These are phyloP conservation scores for Pelodiscus sinensis DNA, from an alignment of 2,113 vertebrate genomes.

Conservation along the genomic window DNA sequence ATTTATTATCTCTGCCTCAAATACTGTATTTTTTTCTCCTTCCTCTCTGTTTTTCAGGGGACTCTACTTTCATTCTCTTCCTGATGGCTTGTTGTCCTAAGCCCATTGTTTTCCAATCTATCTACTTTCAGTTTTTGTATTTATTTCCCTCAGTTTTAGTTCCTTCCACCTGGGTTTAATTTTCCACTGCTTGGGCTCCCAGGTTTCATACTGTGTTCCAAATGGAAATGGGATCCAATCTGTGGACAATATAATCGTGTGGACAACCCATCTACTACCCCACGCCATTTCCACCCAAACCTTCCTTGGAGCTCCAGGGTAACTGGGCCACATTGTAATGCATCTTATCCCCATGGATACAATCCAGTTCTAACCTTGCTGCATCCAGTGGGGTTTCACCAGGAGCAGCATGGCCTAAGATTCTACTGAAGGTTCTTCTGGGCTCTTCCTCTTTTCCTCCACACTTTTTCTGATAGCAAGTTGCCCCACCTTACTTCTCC, in stretches of 20 bases:
- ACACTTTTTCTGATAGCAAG: neutral
- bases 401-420: neutral
- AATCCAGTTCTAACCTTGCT: too few species aligned
- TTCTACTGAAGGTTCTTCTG: neutral
- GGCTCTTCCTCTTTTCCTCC: neutral
- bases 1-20: too few species aligned
- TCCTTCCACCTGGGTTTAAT: neutral
- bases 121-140: neutral
- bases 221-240: neutral
- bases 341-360: too few species aligned
- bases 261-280: neutral
- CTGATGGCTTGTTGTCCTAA: too few species aligned
- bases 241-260: neutral
- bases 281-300: neutral
- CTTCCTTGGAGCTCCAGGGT: neutral
- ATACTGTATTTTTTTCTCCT: too few species aligned
- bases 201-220: neutral
- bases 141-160: neutral
- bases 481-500: neutral
- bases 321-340: neutral
- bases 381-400: too few species aligned
- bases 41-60: neutral
- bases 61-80: neutral
- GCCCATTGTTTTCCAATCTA: neutral
- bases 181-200: neutral